Evolutionary conservation across 2,797 vertebrate genomes (phyloP).

Genomic region (Fistularia tabacaria): DNA sequence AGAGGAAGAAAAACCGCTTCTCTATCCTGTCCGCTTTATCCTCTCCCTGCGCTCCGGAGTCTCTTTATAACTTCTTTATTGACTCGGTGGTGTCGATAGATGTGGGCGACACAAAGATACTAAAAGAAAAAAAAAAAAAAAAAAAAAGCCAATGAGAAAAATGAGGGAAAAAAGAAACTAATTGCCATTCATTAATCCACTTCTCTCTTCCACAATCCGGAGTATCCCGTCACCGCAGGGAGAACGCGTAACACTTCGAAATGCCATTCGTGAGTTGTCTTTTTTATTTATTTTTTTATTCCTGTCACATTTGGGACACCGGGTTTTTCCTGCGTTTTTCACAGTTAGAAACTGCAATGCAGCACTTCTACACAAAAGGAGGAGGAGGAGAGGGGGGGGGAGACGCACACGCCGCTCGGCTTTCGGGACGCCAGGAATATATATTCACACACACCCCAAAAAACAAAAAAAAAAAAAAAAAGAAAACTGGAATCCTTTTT

Average conservation of each 20-base stretch:
- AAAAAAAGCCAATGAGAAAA: conserved; percentile 1
- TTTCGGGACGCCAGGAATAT: conserved; percentile 43
- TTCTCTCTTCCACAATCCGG: conserved; percentile 37
- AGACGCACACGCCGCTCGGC: conserved; percentile 34
- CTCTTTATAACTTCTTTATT: conserved; percentile 45
- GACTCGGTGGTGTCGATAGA: conserved; percentile 1
- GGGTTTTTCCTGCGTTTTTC: conserved; percentile 59
- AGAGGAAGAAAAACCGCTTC: conserved; percentile 37
- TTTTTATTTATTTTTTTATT: conserved; percentile 66
- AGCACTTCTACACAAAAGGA: conserved; percentile 75
- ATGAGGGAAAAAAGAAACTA: conserved; percentile 25
- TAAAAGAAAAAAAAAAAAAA: conserved; percentile 2
- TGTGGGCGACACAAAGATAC: no score
- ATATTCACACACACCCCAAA: conserved; percentile 28
- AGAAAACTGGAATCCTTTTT: conserved; percentile 18
- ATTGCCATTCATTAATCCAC: conserved; percentile 65
- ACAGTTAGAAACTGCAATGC: conserved; percentile 82
- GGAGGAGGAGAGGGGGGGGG: not conserved
- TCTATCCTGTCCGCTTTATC: conserved; percentile 52
- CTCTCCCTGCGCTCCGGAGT: conserved; percentile 9
- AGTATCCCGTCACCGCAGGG: conserved; percentile 33
- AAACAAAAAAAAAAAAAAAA: conserved; percentile 32
- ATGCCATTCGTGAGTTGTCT: conserved; percentile 51
- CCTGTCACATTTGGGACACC: conserved; percentile 72
- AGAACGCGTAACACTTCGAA: conserved; percentile 42